These are phyloP conservation scores for Phania funesta DNA, from an alignment of 2,888 invertebrate genomes.

Conservation along the genomic window DNA sequence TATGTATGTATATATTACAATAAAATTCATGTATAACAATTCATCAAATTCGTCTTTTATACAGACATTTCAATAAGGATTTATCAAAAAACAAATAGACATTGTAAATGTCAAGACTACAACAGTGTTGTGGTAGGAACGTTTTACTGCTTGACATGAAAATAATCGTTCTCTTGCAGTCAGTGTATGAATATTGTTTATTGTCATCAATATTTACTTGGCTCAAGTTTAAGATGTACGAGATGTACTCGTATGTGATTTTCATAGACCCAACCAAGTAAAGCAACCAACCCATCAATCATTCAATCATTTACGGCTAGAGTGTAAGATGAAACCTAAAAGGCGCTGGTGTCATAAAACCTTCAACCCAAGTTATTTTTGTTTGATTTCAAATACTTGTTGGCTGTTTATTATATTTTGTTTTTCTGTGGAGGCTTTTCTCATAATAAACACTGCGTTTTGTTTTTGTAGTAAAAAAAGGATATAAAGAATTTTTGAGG, in stretches of 20 bases:
- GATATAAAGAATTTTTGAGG: too few species aligned
- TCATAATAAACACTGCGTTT: too few species aligned
- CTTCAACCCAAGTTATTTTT: neutral
- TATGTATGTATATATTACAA: too few species aligned
- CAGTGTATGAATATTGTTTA: conserved; percentile 33
- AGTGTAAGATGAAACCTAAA: neutral
- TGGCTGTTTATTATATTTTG: neutral
- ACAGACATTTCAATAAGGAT: conserved; percentile 20
- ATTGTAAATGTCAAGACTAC: conserved; percentile 37
- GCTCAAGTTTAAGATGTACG: neutral
- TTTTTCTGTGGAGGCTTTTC: neutral
- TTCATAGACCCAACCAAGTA: too few species aligned
- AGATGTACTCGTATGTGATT: too few species aligned
- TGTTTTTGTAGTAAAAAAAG: too few species aligned
- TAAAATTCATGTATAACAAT: neutral
- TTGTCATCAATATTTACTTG: neutral
- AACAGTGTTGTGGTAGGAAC: conserved; percentile 5
- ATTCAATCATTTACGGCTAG: neutral
- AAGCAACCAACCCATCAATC: neutral
- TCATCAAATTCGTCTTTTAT: neutral
- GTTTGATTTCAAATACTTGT: neutral
- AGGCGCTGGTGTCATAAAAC: neutral
- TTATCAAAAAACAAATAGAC: neutral
- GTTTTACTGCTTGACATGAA: conserved; percentile 3
- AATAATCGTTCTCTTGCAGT: conserved; percentile 2